Percentiles rank a stretch among this genome's conserved stretches.
Conservation (phyloP, 2,888 invertebrate genomes). For the Biston betularia region DNA sequence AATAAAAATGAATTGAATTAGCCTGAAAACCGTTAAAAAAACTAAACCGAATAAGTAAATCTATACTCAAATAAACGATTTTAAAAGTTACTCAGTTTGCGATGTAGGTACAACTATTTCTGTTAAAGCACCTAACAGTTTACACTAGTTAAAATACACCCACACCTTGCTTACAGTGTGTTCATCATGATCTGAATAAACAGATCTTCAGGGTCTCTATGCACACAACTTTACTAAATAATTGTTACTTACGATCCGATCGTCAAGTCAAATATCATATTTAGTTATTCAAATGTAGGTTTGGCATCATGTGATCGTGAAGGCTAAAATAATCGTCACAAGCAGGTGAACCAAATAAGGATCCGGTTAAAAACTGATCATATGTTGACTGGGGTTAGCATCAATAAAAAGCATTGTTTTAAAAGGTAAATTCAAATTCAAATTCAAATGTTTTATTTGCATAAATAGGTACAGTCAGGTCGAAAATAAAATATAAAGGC, state of each 20-base stretch:
- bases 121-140: not conserved
- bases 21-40: no score
- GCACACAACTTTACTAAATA: constrained; percentile 44
- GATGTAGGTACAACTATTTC: no score
- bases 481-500: no score
- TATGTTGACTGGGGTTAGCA: constrained; percentile 17
- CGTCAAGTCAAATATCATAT: constrained; percentile 51
- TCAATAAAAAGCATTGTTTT: constrained; percentile 15
- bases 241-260: constrained; percentile 45
- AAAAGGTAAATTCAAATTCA: no score
- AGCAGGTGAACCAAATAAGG: constrained; percentile 48
- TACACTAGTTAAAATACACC: constrained; percentile 13
- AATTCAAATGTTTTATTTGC: no score
- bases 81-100: not conserved
- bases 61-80: not conserved
- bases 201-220: constrained; percentile 48
- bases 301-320: constrained; percentile 52
- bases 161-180: constrained; percentile 13
- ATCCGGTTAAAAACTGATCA: constrained; percentile 37
- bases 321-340: constrained; percentile 52
- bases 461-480: no score
- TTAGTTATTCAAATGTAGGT: constrained; percentile 58
- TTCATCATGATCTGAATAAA: constrained; percentile 52
- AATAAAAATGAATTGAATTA: no score
- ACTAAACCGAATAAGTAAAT: no score